Conservation (phyloP, 2,113 vertebrate genomes). For the Agapornis roseicollis region DNA sequence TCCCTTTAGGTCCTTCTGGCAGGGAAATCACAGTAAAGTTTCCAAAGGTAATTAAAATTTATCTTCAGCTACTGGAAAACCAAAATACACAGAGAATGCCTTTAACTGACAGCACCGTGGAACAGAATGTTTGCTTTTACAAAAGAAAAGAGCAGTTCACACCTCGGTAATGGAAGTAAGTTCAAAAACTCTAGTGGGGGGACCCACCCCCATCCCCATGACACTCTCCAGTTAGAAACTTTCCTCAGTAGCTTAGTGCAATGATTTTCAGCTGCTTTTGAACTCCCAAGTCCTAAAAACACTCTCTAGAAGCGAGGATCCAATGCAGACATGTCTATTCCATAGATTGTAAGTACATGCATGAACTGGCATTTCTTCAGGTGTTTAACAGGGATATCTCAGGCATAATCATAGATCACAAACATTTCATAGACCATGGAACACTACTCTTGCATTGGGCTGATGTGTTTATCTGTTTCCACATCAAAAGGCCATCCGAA, state of each 20-base stretch:
- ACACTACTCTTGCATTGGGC: not conserved
- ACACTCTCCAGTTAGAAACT: not conserved
- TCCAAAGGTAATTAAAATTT: constrained; percentile 18
- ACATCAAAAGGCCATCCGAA: not conserved
- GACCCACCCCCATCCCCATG: rapidly evolving
- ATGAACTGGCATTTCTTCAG: not conserved
- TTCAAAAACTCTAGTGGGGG: not conserved
- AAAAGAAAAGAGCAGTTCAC: not conserved
- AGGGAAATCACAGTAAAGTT: not conserved
- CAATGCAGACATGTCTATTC: rapidly evolving
- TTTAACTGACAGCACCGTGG: not conserved
- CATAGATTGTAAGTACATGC: not conserved
- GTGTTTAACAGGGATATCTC: not conserved
- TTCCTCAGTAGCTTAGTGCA: not conserved
- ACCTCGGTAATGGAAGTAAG: not conserved
- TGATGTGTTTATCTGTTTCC: not conserved
- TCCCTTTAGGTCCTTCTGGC: not conserved
- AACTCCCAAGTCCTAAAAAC: not conserved
- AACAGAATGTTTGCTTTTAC: not conserved
- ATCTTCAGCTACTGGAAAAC: not conserved
- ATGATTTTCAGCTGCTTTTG: not conserved
- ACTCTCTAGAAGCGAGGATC: not conserved
- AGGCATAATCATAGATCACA: not conserved
- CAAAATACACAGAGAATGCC: not conserved
- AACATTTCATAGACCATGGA: not conserved